phyloP scores from a whole-genome alignment of 2,797 vertebrate genomes.

The Xenopus petersii region DNA sequence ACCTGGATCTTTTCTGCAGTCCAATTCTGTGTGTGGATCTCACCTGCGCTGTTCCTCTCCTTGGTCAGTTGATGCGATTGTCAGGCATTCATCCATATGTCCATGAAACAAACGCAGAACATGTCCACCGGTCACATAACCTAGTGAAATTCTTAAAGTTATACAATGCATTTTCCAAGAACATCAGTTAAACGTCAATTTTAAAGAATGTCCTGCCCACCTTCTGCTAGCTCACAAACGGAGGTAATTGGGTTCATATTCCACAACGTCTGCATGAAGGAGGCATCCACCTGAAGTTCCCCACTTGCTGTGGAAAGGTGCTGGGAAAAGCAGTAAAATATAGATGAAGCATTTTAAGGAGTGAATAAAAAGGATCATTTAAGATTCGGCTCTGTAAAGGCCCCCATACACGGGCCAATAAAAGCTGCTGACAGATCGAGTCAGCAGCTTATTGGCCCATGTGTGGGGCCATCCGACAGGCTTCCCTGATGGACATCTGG shows the following conservation, averaged over 20 bases:
- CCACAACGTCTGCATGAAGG: conserved; percentile 96
- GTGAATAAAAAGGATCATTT: too few relatives aligned
- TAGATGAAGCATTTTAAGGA: not conserved
- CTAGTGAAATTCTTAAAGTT: conserved; percentile 55
- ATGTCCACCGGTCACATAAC: conserved; percentile 83
- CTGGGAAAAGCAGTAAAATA: conserved; percentile 56
- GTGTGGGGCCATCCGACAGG: too few relatives aligned
- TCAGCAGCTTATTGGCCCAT: too few relatives aligned
- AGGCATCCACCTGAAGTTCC: conserved; percentile 90
- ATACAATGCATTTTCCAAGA: not conserved
- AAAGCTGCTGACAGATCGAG: too few relatives aligned
- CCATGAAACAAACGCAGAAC: conserved; percentile 89
- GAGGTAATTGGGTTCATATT: conserved; percentile 94
- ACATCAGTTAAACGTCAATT: too few relatives aligned
- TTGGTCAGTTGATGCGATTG: conserved; percentile 81
- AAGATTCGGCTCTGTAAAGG: too few relatives aligned
- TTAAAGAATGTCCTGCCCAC: conserved; percentile 54
- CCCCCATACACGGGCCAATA: too few relatives aligned
- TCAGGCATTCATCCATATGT: conserved; percentile 92
- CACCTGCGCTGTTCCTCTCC: conserved; percentile 88
- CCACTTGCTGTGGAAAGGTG: conserved; percentile 90
- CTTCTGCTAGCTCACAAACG: conserved; percentile 83
- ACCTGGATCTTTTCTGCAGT: too few relatives aligned
- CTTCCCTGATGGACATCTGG: too few relatives aligned
- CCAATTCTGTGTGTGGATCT: not conserved